phyloP scores from a whole-genome alignment of 2,113 vertebrate genomes.

The Larimichthys polyactis region DNA sequence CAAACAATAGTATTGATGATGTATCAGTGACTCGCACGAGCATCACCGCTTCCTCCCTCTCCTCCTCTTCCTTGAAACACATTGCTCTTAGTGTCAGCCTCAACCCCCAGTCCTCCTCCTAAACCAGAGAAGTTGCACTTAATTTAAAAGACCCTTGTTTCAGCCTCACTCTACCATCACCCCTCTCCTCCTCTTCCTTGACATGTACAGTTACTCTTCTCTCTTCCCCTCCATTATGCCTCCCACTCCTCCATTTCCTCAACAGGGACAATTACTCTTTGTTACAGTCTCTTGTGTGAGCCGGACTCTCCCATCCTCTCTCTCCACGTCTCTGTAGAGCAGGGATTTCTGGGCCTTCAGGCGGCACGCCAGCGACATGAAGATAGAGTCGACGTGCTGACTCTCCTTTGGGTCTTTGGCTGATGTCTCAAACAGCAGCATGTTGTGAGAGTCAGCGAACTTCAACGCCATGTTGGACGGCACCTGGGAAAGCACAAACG shows the following conservation, averaged over 20 bases:
- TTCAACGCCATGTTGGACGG: conserved; percentile 94
- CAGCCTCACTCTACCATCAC: conserved; percentile 7
- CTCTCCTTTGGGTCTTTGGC: conserved; percentile 97
- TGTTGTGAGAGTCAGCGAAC: conserved; percentile 96
- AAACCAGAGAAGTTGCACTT: conserved; percentile 37
- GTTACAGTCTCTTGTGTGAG: conserved; percentile 82
- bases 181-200: conserved; percentile 17
- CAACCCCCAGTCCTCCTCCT: not conserved
- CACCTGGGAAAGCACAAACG: conserved; percentile 74
- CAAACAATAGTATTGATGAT: conserved; percentile 11
- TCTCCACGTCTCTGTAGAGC: conserved; percentile 91
- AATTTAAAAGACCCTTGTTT: conserved; percentile 27
- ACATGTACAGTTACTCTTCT: conserved; percentile 32
- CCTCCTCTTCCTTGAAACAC: conserved; percentile 16
- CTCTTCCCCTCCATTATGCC: conserved; percentile 23
- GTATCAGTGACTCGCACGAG: conserved; percentile 1
- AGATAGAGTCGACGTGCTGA: conserved; percentile 97
- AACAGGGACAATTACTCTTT: conserved; percentile 92
- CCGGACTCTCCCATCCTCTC: conserved; percentile 89
- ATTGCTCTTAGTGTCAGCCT: conserved; percentile 12
- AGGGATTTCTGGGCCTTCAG: conserved; percentile 96
- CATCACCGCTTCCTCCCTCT: not conserved
- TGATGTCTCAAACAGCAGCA: conserved; percentile 98
- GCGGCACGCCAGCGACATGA: conserved; percentile 96
- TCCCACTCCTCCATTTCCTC: conserved; percentile 70